Evolutionary conservation across 1,140 invertebrate species (phyloP).

Genomic region (Hydropsyche tenuis): DNA sequence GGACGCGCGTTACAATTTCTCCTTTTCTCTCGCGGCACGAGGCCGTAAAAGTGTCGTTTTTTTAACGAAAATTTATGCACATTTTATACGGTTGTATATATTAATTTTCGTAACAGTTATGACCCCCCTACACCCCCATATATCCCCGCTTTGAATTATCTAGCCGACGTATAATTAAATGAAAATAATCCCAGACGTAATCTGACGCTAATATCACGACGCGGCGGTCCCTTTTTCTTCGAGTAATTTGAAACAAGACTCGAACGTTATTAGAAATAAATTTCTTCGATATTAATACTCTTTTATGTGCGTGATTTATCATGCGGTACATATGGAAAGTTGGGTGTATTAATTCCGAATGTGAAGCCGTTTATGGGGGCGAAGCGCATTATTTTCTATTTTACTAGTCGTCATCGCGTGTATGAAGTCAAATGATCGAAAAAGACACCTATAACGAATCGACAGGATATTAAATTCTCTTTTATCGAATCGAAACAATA

Average conservation of each 20-base stretch:
- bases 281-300: slow-evolving; percentile 3
- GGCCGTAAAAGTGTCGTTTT: slow-evolving; percentile 14
- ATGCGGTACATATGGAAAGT: not conserved
- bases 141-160: slow-evolving; percentile 14
- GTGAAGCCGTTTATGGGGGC: no score
- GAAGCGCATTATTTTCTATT: no score
- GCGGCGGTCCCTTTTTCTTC: slow-evolving; percentile 21
- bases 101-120: slow-evolving; percentile 21
- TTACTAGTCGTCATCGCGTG: no score
- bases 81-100: slow-evolving; percentile 16
- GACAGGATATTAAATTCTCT: not conserved
- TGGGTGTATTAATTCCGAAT: no score
- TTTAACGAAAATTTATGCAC: slow-evolving; percentile 13
- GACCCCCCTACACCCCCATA: not conserved
- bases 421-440: not conserved
- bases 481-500: not conserved
- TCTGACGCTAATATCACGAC: slow-evolving; percentile 27
- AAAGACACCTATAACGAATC: not conserved
- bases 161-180: slow-evolving; percentile 17
- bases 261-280: slow-evolving; percentile 23
- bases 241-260: slow-evolving; percentile 12
- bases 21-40: not conserved
- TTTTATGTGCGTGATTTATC: not conserved
- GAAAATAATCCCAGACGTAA: slow-evolving; percentile 27
- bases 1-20: not conserved